Evolutionary conservation across 1,140 invertebrate species (phyloP).

Genomic region (Amyelois transitella): DNA sequence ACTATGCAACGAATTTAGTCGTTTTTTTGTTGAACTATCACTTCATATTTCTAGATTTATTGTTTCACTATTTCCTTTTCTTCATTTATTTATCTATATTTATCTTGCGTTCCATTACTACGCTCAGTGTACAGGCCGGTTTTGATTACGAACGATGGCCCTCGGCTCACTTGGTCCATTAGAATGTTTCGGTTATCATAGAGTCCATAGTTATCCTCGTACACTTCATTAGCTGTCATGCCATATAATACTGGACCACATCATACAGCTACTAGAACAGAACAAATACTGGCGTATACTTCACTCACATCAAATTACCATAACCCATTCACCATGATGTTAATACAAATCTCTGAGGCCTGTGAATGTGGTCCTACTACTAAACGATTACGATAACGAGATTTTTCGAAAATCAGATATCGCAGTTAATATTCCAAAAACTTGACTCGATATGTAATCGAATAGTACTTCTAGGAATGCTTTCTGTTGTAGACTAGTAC

Average conservation of each 20-base stretch:
- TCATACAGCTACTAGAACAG: conserved; percentile 63
- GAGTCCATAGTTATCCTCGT: conserved; percentile 27
- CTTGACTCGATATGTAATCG: conserved; percentile 28
- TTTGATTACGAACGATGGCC: conserved; percentile 22
- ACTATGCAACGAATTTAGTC: conserved; percentile 68
- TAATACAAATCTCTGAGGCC: conserved; percentile 41
- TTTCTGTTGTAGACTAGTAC: conserved; percentile 35
- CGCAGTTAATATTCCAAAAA: background rate
- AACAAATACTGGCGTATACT: conserved; percentile 66
- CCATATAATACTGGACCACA: conserved; percentile 58
- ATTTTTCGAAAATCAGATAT: background rate
- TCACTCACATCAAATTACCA: conserved; percentile 65
- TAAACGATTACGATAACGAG: conserved; percentile 39
- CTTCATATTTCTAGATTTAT: conserved; percentile 66
- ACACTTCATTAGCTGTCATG: conserved; percentile 64
- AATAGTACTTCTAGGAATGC: conserved; percentile 31
- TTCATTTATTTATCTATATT: conserved; percentile 42
- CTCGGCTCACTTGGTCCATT: conserved; percentile 30
- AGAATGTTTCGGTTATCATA: conserved; percentile 17
- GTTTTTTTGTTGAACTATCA: conserved; percentile 63
- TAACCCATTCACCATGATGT: conserved; percentile 54
- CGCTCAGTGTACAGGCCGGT: conserved; percentile 50
- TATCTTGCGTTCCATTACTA: conserved; percentile 50
- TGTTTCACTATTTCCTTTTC: conserved; percentile 55
- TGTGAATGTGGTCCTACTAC: conserved; percentile 56